Evolutionary conservation across 1,140 invertebrate genomes (phyloP).

Genomic region (Drosophila rhopaloa): DNA sequence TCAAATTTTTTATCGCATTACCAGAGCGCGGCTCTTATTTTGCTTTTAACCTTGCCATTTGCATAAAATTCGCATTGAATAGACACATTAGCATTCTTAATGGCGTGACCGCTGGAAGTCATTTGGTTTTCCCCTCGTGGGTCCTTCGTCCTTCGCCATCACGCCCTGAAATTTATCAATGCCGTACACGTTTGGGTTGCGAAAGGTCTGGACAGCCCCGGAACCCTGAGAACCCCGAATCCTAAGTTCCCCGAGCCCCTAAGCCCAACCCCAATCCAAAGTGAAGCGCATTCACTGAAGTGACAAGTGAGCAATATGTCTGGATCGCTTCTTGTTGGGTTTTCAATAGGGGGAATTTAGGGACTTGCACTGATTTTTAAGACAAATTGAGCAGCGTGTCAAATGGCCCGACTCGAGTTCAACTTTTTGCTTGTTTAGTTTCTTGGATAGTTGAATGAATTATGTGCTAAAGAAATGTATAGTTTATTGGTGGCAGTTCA

Average conservation of each 20-base stretch:
- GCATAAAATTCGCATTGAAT: slow-evolving; percentile 81
- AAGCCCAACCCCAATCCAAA: slow-evolving; percentile 9
- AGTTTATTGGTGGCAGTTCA: slow-evolving; percentile 1
- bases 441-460: slow-evolving; percentile 53
- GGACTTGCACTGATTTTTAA: slow-evolving; percentile 48
- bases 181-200: slow-evolving; percentile 73
- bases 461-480: slow-evolving; percentile 38
- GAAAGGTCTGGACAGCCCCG: slow-evolving; percentile 13
- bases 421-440: slow-evolving; percentile 41
- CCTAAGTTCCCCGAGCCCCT: neutral
- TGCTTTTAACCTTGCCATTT: slow-evolving; percentile 82
- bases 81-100: slow-evolving; percentile 82
- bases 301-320: slow-evolving; percentile 79
- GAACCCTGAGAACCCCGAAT: neutral
- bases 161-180: slow-evolving; percentile 73
- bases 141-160: slow-evolving; percentile 30
- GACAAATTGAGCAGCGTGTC: slow-evolving; percentile 78
- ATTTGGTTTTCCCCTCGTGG: slow-evolving; percentile 29
- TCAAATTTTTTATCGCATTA: slow-evolving; percentile 83
- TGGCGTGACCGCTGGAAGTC: slow-evolving; percentile 68
- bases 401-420: slow-evolving; percentile 50
- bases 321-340: slow-evolving; percentile 38
- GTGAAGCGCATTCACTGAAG: slow-evolving; percentile 60
- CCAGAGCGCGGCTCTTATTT: slow-evolving; percentile 72
- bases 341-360: slow-evolving; percentile 1